These are phyloP conservation scores for Dromaius novaehollandiae DNA, from an alignment of 2,113 vertebrate genomes.

Conservation along the genomic window DNA sequence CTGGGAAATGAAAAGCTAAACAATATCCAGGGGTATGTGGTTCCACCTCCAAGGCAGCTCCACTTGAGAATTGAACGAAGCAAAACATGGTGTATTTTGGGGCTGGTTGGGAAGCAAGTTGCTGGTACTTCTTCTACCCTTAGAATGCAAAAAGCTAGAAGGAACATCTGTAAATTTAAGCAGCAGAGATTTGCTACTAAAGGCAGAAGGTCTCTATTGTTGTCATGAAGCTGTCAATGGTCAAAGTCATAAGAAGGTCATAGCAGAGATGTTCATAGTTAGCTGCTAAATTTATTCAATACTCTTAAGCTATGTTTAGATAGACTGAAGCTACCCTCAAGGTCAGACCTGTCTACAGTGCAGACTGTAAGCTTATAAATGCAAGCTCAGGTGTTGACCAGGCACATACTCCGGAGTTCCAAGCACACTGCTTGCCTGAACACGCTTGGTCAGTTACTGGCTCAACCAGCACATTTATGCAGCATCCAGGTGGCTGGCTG, in stretches of 20 bases:
- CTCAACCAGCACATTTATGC: conserved; percentile 21
- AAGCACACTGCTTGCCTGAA: conserved; percentile 2
- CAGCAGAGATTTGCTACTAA: background rate
- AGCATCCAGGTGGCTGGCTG: background rate
- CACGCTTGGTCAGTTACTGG: background rate
- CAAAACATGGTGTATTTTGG: background rate
- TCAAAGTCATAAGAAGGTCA: background rate
- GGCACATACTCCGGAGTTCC: background rate
- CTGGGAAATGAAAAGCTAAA: background rate
- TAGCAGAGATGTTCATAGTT: background rate
- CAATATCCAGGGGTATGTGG: background rate
- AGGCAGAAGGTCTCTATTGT: background rate
- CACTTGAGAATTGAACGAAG: background rate
- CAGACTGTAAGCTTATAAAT: conserved; percentile 8
- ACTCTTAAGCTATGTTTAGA: background rate
- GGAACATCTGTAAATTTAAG: background rate
- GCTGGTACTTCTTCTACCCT: background rate
- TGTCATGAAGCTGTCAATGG: background rate
- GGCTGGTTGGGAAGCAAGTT: background rate
- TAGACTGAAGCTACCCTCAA: conserved; percentile 23
- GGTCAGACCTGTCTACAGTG: background rate
- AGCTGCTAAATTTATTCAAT: conserved; percentile 22
- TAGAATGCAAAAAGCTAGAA: background rate
- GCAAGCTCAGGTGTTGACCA: conserved; percentile 22
- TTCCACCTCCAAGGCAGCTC: background rate